phyloP scores from a whole-genome alignment of 2,113 vertebrate genomes.

The Crotalus helleri region DNA sequence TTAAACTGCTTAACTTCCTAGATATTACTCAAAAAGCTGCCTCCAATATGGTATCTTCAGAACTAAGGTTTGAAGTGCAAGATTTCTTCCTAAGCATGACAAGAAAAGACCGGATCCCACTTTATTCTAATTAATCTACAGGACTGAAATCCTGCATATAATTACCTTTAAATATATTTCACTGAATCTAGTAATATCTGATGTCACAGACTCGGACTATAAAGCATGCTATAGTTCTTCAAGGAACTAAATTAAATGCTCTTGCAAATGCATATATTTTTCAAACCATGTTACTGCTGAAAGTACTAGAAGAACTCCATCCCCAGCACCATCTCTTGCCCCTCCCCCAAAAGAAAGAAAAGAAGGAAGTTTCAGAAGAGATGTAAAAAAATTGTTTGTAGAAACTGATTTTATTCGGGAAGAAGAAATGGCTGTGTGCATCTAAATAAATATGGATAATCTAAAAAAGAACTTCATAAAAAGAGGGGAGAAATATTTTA shows the following conservation, averaged over 20 bases:
- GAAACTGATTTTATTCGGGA: neutral
- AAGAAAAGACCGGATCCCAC: neutral
- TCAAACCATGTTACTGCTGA: neutral
- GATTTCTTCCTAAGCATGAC: neutral
- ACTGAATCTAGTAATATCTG: neutral
- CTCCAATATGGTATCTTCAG: neutral
- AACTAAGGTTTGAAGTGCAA: neutral
- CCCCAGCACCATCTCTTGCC: neutral
- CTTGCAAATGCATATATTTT: neutral
- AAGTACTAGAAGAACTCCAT: neutral
- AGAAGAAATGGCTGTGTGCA: neutral
- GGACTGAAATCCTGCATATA: neutral
- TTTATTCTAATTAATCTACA: neutral
- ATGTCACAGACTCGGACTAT: neutral
- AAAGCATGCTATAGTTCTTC: neutral
- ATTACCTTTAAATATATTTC: neutral
- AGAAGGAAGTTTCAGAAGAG: neutral
- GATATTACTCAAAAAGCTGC: neutral
- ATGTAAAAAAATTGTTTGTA: neutral
- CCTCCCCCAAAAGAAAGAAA: neutral
- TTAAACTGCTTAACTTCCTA: neutral
- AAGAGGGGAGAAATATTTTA: neutral
- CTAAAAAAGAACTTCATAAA: neutral
- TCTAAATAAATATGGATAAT: neutral
- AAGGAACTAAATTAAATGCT: neutral